Base-by-base conservation (phyloP, 1,140 invertebrate species). In the Diabrotica undecimpunctata region DNA sequence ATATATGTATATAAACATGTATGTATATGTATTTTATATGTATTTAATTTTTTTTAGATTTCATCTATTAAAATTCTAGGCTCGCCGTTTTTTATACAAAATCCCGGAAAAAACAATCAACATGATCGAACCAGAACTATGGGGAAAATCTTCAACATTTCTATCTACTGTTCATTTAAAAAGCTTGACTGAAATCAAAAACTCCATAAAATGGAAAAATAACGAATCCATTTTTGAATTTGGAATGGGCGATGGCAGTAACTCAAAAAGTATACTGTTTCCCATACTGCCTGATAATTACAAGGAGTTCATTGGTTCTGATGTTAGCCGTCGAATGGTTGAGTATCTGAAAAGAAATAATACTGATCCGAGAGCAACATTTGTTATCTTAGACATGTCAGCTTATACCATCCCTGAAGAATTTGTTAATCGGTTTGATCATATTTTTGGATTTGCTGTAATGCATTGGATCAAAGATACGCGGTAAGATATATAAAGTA, bases 401-500 rank as follows among this genome's bases (percentile, higher is more conserved):
- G 41, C 36, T 50, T 2, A 9, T 3, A 14, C 12, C 12, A 51
- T 60, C 2, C 39, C 58, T 5, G n/a, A 50, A 9, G 58, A 50
- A 13, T 60, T 50, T 6, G 7, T 14, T 13, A 51, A 36, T 50
- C 12, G 58, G 10, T 60, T 60, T 41, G 58, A 60, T 35, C 38
- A 60, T 60, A 51, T 60, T 11, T 60, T 60, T 25, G 13, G 36
- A 25, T 60, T 60, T 60, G 12, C 14, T 46, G 58, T 60, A 6
- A 60, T 60, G 58, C 58, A 60, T n/a, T 60, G 58, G 58, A 11
- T 60, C 5, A 38, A 60, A 60, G 50, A 60, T 9, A 46, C 58
- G 50, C 14, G 41, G 58, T 60, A 7, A 60, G 12, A 25, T 25
- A 25, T 25, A 25, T 25, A n/a, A n/a, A n/a, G n/a, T n/a, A n/a